phyloP scores from a whole-genome alignment of 2,113 vertebrate species.

The Rhegmatorhina hoffmannsi region DNA sequence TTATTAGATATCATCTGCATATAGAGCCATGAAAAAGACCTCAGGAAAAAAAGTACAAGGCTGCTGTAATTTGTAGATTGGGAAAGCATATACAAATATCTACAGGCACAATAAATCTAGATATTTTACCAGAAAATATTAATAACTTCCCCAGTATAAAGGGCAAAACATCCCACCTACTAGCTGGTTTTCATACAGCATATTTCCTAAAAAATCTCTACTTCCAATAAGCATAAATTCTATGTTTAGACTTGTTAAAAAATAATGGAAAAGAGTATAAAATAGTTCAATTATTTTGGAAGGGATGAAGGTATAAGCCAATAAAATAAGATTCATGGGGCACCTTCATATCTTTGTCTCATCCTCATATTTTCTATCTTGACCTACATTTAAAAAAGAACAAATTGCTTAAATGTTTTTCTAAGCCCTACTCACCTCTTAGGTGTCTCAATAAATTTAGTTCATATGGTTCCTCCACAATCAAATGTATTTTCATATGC shows the following conservation, averaged over 20 bases:
- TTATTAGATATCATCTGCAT: conserved; percentile 26
- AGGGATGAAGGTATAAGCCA: not conserved
- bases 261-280: not conserved
- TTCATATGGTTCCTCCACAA: not conserved
- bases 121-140: conserved; percentile 1
- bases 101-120: not conserved
- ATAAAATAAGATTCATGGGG: not conserved
- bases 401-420: not conserved
- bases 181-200: not conserved
- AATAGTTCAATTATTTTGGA: not conserved
- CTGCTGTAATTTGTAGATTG: conserved; percentile 13
- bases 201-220: not conserved
- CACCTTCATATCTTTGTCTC: not conserved
- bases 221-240: not conserved
- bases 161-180: not conserved
- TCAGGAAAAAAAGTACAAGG: not conserved
- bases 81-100: not conserved
- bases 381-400: not conserved
- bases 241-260: not conserved
- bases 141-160: not conserved
- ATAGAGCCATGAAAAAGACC: not conserved
- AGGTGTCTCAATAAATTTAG: not conserved
- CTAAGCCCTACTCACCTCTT: not conserved
- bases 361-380: not conserved
- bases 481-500: not conserved